phyloP scores from a whole-genome alignment of 2,797 vertebrate genomes.

The Setipinna tenuifilis region DNA sequence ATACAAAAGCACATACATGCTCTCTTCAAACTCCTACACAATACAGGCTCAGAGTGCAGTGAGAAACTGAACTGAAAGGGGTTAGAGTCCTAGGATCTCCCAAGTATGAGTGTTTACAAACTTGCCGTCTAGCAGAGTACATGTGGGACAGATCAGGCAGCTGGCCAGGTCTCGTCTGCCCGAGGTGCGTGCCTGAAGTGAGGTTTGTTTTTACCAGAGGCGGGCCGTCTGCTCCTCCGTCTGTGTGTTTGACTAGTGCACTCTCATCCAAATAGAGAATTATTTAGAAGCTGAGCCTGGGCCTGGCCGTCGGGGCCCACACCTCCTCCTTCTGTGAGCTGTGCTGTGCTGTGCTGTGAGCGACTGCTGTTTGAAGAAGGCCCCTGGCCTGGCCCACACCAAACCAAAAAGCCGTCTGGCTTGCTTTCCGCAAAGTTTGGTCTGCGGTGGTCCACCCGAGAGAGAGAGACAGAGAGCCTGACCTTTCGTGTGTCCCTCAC shows the following conservation, averaged over 20 bases:
- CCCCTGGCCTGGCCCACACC: background rate
- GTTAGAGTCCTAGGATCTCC: background rate
- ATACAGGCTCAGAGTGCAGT: background rate
- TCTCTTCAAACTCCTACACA: background rate
- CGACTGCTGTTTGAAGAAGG: slow-evolving; percentile 5
- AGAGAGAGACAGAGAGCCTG: background rate
- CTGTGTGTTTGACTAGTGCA: slow-evolving; percentile 54
- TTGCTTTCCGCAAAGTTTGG: background rate
- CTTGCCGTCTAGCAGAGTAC: background rate
- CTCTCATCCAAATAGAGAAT: slow-evolving; percentile 46
- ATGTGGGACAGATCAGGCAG: slow-evolving; percentile 6
- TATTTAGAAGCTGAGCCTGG: slow-evolving; percentile 33
- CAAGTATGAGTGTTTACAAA: background rate
- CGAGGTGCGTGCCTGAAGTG: slow-evolving; percentile 32
- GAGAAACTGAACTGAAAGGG: background rate
- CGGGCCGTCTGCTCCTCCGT: slow-evolving; percentile 32
- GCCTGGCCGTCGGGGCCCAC: slow-evolving; percentile 34
- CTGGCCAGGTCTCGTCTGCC: slow-evolving; percentile 32
- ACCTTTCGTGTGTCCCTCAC: background rate
- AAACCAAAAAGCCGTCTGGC: background rate
- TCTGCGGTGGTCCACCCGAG: background rate
- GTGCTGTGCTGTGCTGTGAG: background rate
- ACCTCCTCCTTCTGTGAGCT: background rate
- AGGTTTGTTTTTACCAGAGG: slow-evolving; percentile 55
- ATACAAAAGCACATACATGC: background rate